Conservation (phyloP, 2,113 vertebrate species). For the Notarius quadriscutis region DNA sequence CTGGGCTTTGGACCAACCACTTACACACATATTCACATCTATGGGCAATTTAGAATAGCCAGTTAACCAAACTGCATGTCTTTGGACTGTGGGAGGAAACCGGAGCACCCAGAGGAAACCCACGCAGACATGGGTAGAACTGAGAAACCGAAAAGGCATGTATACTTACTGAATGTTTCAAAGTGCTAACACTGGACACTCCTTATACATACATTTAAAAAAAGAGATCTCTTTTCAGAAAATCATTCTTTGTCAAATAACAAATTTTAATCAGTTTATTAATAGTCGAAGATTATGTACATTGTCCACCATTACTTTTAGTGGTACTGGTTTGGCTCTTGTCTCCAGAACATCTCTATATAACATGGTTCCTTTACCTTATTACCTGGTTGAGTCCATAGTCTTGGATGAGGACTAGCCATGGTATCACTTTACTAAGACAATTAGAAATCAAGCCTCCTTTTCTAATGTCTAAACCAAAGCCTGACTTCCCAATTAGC, state of each 20-base stretch:
- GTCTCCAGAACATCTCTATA: constrained; percentile 5
- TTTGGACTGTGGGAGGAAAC: no score
- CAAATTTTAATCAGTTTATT: neutral
- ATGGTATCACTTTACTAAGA: constrained; percentile 49
- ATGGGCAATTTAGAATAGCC: no score
- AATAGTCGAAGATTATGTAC: neutral
- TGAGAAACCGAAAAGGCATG: neutral
- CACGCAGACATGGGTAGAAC: neutral
- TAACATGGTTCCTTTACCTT: constrained; percentile 7
- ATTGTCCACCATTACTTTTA: neutral
- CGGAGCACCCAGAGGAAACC: no score
- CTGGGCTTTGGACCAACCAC: no score
- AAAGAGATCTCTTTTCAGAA: neutral
- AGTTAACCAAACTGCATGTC: no score
- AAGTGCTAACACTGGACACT: neutral
- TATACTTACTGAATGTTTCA: neutral
- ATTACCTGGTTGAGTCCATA: constrained; percentile 21
- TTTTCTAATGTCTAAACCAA: neutral
- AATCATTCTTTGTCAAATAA: neutral
- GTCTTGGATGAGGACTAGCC: constrained; percentile 8
- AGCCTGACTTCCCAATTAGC: neutral
- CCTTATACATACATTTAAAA: no score
- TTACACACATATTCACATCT: no score
- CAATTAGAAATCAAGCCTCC: constrained; percentile 47
- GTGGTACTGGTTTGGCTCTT: neutral